Evolutionary conservation across 2,797 vertebrate species (phyloP).

Genomic region (Novumbra hubbsi): DNA sequence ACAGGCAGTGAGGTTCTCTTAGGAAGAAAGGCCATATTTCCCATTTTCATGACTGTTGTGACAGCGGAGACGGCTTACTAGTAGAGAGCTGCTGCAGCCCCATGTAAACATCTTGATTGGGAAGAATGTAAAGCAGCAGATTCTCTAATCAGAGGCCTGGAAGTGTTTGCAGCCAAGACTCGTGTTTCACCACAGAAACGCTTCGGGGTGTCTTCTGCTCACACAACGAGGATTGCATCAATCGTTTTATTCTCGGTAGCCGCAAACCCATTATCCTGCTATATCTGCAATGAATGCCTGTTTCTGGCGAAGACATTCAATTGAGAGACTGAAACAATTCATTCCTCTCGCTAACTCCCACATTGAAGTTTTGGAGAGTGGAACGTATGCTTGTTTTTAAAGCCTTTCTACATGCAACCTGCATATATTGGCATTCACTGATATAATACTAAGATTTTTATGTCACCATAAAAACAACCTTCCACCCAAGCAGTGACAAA

Average conservation of each 20-base stretch:
- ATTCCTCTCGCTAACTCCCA: not conserved
- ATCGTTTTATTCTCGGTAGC: not conserved
- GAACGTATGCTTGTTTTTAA: not conserved
- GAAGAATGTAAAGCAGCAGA: conserved; percentile 28
- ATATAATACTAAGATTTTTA: not conserved
- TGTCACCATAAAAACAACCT: not conserved
- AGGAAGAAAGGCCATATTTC: not conserved
- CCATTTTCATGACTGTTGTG: conserved; percentile 39
- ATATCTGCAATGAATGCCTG: not conserved
- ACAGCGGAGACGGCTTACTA: conserved; percentile 58
- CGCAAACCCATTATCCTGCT: not conserved
- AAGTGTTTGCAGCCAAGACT: conserved; percentile 12
- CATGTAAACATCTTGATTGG: conserved; percentile 39
- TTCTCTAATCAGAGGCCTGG: conserved; percentile 26
- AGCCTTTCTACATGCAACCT: not conserved
- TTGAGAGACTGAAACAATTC: not conserved
- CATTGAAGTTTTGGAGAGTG: not conserved
- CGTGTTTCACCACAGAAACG: conserved; percentile 23
- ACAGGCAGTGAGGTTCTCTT: conserved; percentile 20
- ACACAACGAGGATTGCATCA: not conserved
- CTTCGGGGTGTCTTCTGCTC: not conserved
- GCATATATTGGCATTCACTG: not conserved
- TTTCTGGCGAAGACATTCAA: not conserved
- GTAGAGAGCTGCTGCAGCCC: conserved; percentile 35
- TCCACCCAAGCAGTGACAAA: conserved; percentile 8